Evolutionary conservation across 2,888 invertebrate species (phyloP).

Genomic region (Sinelater perroti): DNA sequence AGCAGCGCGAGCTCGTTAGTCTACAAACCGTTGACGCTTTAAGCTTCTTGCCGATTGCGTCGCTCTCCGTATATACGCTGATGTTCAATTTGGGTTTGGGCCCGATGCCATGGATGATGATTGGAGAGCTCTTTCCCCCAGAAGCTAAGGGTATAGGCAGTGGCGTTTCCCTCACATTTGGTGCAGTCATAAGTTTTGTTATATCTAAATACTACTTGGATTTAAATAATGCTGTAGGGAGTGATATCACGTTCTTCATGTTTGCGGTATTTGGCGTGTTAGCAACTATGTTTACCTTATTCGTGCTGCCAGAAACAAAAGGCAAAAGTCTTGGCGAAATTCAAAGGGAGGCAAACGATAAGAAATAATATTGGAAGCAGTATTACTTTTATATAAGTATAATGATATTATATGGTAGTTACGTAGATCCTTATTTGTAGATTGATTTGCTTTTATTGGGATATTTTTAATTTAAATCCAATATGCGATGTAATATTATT

Average conservation of each 20-base stretch:
- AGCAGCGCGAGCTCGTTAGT: slow-evolving; percentile 53
- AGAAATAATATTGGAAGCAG: not conserved
- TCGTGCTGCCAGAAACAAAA: slow-evolving; percentile 74
- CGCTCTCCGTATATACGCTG: slow-evolving; percentile 78
- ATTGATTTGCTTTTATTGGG: no score
- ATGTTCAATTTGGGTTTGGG: slow-evolving; percentile 86
- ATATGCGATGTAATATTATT: no score
- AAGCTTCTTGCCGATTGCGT: slow-evolving; percentile 77
- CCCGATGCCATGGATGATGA: slow-evolving; percentile 88
- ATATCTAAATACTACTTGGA: slow-evolving; percentile 78
- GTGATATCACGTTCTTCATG: slow-evolving; percentile 76
- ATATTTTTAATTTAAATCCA: no score
- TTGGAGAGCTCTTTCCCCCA: slow-evolving; percentile 82
- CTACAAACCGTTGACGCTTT: slow-evolving; percentile 63
- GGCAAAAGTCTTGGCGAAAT: slow-evolving; percentile 76
- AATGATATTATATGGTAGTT: no score
- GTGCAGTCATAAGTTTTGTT: slow-evolving; percentile 84
- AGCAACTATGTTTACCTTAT: slow-evolving; percentile 73
- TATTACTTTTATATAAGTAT: no score
- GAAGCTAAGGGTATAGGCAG: slow-evolving; percentile 80
- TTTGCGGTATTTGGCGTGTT: slow-evolving; percentile 73
- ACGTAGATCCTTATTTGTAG: no score
- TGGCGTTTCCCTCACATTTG: slow-evolving; percentile 81
- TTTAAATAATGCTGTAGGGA: slow-evolving; percentile 66
- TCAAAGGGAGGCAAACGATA: slow-evolving; percentile 61